phyloP scores from a whole-genome alignment of 2,797 vertebrate genomes.

The Carcharodon carcharias region DNA sequence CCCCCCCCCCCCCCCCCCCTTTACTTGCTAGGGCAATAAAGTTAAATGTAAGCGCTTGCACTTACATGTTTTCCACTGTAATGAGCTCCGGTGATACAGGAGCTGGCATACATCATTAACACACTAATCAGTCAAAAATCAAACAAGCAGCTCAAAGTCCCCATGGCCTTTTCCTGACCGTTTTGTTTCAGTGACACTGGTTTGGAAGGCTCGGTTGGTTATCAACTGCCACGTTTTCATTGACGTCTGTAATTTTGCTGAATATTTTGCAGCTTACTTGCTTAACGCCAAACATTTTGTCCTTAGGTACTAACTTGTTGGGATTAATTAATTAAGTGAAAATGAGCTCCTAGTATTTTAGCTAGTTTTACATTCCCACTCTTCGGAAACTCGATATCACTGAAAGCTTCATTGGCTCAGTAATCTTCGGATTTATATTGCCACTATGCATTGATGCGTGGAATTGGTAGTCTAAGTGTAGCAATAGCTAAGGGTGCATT shows the following conservation, averaged over 20 bases:
- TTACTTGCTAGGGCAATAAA: neutral
- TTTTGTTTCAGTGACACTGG: neutral
- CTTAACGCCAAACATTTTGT: neutral
- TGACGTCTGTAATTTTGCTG: neutral
- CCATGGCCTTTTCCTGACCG: neutral
- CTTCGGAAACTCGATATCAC: neutral
- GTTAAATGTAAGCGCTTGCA: neutral
- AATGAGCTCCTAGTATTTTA: neutral
- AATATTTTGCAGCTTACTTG: neutral
- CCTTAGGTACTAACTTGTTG: neutral
- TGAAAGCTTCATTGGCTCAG: neutral
- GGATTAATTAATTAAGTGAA: neutral
- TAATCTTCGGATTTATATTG: neutral
- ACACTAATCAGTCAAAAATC: neutral
- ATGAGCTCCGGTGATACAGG: neutral
- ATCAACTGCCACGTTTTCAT: neutral
- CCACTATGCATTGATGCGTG: neutral
- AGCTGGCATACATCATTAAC: neutral
- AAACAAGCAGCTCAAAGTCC: neutral
- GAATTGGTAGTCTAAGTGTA: neutral
- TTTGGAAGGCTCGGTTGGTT: neutral
- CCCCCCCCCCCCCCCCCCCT: no score
- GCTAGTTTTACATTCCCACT: no score
- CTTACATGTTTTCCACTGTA: neutral
- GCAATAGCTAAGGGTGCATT: neutral